phyloP scores from a whole-genome alignment of 2,797 vertebrate genomes.

The Pygocentrus nattereri region DNA sequence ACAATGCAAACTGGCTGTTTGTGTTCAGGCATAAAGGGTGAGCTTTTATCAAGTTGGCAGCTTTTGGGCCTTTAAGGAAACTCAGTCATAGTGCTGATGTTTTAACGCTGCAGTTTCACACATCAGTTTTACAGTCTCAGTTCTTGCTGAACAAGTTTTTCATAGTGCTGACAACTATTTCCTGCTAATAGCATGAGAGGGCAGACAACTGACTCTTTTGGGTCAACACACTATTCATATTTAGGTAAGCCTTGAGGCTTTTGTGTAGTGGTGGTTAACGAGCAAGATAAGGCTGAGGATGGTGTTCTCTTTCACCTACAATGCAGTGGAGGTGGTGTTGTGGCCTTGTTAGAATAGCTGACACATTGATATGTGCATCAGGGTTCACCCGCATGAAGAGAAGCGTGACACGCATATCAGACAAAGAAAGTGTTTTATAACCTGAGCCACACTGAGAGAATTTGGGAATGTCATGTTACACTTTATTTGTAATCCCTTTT shows the following conservation, averaged over 20 bases:
- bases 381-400: constrained; percentile 52
- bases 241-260: constrained; percentile 31
- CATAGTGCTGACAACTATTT: constrained; percentile 51
- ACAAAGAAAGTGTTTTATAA: background rate
- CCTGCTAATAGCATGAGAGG: constrained; percentile 10
- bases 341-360: constrained; percentile 62
- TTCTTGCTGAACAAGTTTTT: constrained; percentile 42
- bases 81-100: constrained; percentile 6
- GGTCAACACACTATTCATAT: constrained; percentile 38
- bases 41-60: background rate
- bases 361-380: constrained; percentile 65
- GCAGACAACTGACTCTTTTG: constrained; percentile 4
- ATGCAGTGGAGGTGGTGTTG: constrained; percentile 10
- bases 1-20: background rate
- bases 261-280: constrained; percentile 26
- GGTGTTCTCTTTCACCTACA: constrained; percentile 44
- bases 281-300: constrained; percentile 45
- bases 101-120: constrained; percentile 1
- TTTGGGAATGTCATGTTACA: background rate
- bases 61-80: background rate
- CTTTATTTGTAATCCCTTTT: background rate
- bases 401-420: background rate
- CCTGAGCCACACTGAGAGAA: background rate
- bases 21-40: background rate
- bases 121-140: constrained; percentile 11